Base-by-base conservation (phyloP, 2,113 vertebrate species). In the Centropus unirufus region DNA sequence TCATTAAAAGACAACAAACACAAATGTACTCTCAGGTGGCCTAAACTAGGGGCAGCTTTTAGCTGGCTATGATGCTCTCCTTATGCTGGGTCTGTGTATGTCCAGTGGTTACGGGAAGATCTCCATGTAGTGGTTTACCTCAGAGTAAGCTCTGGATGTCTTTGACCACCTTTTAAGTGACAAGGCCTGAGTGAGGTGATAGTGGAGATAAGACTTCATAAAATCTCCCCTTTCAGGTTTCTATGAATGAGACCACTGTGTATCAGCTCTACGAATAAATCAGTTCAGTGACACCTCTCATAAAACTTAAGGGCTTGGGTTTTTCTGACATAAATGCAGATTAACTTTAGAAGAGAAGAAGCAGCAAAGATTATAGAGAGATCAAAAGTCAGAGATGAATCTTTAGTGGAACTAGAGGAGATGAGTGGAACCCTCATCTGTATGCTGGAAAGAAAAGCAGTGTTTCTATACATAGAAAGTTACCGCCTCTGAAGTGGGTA, bases 271-370 rank as follows among this genome's bases (percentile, higher is more conserved):
- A 79, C 52, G 32, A 87, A 52, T 20, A 92, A 47, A 68, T 70
- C 42, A 44, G 11, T 92, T 87, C 19, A 39, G 18, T 78, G 64
- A 21, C 29, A 21, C 0, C 1, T 77, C 36, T 83, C 58, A 54
- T 4, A 54, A 62, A 74, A 58, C 16, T 27, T 51, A 29, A 0
- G 0, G 39, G 14, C 44, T 49, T 79, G 44, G 0, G 0, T 24
- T 5, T 69, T 30, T 26, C 49, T 90, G 44, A 27, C 30, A 27
- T 68, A 80, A 92, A 40, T 90, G 23, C 9, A 44, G 6, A 27
- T 90, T 81, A 39, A 27, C 46, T 77, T 58, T 83, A 49, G 34
- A 64, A 66, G 32, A 34, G 32, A 79, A 84, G 46, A 77, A 51
- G 9, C 16, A 30, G 30, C 7, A 22, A 69, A 76, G 36, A 34